Conservation (phyloP, 1,140 invertebrate species). For the Eumeta japonica region DNA sequence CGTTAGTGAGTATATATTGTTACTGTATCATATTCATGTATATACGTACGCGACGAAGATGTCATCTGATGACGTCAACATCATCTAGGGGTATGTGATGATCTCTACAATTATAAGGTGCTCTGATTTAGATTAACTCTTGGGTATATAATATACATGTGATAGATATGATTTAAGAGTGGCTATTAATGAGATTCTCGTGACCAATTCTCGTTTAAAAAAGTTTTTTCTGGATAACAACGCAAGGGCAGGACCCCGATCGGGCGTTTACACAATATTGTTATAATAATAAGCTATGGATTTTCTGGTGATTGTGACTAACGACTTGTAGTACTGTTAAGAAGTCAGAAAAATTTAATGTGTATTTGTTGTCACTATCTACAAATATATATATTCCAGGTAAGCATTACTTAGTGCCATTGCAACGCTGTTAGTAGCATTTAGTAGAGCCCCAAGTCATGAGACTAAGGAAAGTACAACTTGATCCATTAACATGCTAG, state of each 20-base stretch:
- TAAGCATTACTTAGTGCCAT: too few relatives aligned
- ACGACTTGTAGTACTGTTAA: too few relatives aligned
- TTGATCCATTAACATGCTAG: conserved; percentile 28
- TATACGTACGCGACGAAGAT: conserved; percentile 30
- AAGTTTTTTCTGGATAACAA: conserved; percentile 31
- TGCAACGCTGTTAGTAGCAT: too few relatives aligned
- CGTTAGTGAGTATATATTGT: conserved; percentile 9
- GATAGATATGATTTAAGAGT: conserved; percentile 41
- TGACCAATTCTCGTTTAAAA: conserved; percentile 45
- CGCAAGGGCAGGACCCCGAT: conserved; percentile 42
- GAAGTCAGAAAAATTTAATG: too few relatives aligned
- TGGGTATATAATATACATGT: conserved; percentile 44
- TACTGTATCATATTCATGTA: conserved; percentile 48
- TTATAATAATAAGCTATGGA: too few relatives aligned
- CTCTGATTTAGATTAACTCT: conserved; percentile 47
- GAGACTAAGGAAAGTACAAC: conserved; percentile 44
- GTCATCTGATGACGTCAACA: conserved; percentile 44
- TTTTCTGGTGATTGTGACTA: too few relatives aligned
- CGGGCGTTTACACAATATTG: too few relatives aligned
- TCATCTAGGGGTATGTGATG: conserved; percentile 39
- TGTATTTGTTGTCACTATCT: too few relatives aligned
- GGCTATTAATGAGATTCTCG: conserved; percentile 33
- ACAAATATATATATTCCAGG: too few relatives aligned
- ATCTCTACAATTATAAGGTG: conserved; percentile 57
- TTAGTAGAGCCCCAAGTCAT: too few relatives aligned